Evolutionary conservation across 2,888 invertebrate species (phyloP).

Genomic region (Ichneumon xanthorius): DNA sequence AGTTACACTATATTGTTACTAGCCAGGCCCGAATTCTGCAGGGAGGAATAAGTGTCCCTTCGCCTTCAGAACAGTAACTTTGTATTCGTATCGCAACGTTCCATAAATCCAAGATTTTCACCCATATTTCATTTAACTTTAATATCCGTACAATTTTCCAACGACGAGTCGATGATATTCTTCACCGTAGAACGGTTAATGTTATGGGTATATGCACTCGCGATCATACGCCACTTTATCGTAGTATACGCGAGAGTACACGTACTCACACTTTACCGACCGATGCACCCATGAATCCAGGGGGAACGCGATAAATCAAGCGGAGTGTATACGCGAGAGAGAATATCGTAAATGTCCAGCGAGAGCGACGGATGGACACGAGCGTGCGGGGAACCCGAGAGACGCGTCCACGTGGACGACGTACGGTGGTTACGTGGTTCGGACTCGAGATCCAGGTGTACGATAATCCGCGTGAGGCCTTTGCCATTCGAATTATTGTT

Average conservation of each 20-base stretch:
- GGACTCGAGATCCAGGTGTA: conserved; percentile 63
- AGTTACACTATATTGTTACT: too few relatives aligned
- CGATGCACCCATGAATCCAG: conserved; percentile 62
- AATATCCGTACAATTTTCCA: not conserved
- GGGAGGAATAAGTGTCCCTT: not conserved
- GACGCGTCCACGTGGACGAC: conserved; percentile 49
- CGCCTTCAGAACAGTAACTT: conserved; percentile 10
- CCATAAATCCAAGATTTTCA: not conserved
- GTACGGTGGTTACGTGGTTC: conserved; percentile 52
- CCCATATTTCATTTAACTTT: not conserved
- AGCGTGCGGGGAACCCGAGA: conserved; percentile 46
- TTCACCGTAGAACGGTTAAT: conserved; percentile 24
- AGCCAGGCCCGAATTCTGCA: too few relatives aligned
- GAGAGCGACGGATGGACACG: conserved; percentile 63
- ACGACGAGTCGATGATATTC: not conserved
- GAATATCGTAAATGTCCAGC: conserved; percentile 66
- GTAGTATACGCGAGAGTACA: conserved; percentile 25
- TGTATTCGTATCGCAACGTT: conserved; percentile 6
- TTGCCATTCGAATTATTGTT: conserved; percentile 59
- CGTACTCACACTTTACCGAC: conserved; percentile 51
- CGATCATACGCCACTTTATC: conserved; percentile 14
- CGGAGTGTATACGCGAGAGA: conserved; percentile 52
- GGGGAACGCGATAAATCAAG: conserved; percentile 62
- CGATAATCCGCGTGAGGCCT: conserved; percentile 58
- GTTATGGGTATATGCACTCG: conserved; percentile 12